Conservation (phyloP, 2,113 vertebrate genomes). For the Gambusia holbrooki region DNA sequence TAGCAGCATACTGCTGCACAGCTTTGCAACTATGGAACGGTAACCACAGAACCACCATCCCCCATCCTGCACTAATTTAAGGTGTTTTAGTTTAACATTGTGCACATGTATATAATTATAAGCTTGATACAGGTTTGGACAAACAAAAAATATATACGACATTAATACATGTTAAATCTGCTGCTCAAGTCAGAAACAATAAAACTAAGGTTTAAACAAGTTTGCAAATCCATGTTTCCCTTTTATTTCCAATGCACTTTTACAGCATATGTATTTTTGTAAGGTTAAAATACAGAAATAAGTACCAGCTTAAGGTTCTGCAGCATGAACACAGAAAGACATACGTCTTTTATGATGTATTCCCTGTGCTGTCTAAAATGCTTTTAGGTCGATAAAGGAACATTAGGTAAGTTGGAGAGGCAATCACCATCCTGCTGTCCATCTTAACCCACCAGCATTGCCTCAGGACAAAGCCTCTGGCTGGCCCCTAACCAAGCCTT, state of each 20-base stretch:
- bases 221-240: background rate
- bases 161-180: background rate
- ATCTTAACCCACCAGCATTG: slow-evolving; percentile 65
- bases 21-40: background rate
- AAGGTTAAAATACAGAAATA: background rate
- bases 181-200: background rate
- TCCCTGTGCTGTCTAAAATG: slow-evolving; percentile 28
- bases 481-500: slow-evolving; percentile 75
- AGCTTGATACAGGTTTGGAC: background rate
- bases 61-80: slow-evolving; percentile 2
- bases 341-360: background rate
- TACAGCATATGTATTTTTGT: slow-evolving; percentile 1
- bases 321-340: slow-evolving; percentile 2
- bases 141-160: background rate
- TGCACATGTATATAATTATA: background rate
- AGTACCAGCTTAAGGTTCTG: slow-evolving; percentile 9
- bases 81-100: slow-evolving; percentile 23
- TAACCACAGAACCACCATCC: background rate
- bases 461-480: slow-evolving; percentile 81
- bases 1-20: background rate
- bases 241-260: background rate
- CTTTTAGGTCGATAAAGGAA: slow-evolving; percentile 47
- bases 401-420: slow-evolving; percentile 39
- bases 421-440: slow-evolving; percentile 44
- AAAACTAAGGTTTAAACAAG: background rate